Conservation (phyloP, 2,888 invertebrate species). For the Limnephilus rhombicus region DNA sequence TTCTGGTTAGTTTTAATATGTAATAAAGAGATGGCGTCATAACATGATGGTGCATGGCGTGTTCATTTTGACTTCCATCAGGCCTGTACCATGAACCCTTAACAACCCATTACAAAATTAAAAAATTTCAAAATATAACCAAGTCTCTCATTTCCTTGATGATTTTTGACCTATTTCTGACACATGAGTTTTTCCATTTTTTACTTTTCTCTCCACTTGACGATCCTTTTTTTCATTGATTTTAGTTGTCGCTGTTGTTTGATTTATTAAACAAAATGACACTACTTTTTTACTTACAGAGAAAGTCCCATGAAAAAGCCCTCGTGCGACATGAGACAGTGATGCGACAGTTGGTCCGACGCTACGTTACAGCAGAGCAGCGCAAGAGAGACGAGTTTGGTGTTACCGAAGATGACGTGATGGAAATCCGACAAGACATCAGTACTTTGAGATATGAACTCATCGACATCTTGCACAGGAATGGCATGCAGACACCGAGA, state of each 20-base stretch:
- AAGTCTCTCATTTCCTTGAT: too few species aligned
- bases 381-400: conserved; percentile 93
- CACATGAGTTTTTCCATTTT: too few species aligned
- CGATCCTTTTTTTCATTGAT: too few species aligned
- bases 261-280: neutral
- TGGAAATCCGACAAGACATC: conserved; percentile 98
- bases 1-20: conserved; percentile 75
- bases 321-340: conserved; percentile 87
- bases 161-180: too few species aligned
- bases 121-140: too few species aligned
- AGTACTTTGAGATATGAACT: conserved; percentile 96
- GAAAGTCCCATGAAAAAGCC: conserved; percentile 85
- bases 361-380: conserved; percentile 94
- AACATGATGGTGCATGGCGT: too few species aligned
- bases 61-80: too few species aligned
- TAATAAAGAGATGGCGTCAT: too few species aligned
- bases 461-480: conserved; percentile 92
- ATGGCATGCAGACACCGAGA: conserved; percentile 91
- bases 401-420: conserved; percentile 97
- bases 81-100: too few species aligned
- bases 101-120: too few species aligned
- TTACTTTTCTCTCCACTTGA: too few species aligned
- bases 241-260: too few species aligned
- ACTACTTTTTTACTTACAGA: conserved; percentile 72
- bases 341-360: conserved; percentile 91